Percentiles rank a stretch among this genome's conserved stretches.
Evolutionary conservation across 2,113 vertebrate genomes (phyloP).

Genomic region (Menidia beryllina): DNA sequence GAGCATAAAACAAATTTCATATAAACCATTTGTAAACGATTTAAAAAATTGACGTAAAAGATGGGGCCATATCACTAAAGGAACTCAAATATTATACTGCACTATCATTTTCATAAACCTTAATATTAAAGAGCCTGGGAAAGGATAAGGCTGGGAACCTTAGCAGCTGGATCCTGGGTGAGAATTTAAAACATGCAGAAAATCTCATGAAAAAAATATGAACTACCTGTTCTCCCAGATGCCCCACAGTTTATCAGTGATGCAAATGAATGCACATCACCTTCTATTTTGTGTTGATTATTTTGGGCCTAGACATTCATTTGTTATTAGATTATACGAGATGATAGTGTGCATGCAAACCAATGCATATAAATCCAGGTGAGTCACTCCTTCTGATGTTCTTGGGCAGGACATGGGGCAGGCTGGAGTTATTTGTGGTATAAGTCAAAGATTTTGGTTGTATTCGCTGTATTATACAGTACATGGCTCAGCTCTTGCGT

Average conservation of each 20-base stretch:
- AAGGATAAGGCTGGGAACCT: not conserved
- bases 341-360: conserved; percentile 54
- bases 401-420: conserved; percentile 14
- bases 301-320: conserved; percentile 39
- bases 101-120: not conserved
- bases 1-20: too few species aligned
- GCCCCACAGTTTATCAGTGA: conserved; percentile 52
- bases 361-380: conserved; percentile 40
- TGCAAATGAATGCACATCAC: conserved; percentile 56
- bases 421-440: not conserved
- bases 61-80: too few species aligned
- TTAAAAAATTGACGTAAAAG: too few species aligned
- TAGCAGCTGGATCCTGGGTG: conserved; percentile 48
- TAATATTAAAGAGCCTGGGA: not conserved
- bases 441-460: conserved; percentile 9
- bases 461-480: conserved; percentile 1
- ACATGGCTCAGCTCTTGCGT: not conserved
- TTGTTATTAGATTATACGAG: conserved; percentile 55
- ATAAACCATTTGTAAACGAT: too few species aligned
- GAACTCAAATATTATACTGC: not conserved
- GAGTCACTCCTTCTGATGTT: conserved; percentile 19
- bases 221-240: conserved; percentile 29
- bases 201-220: conserved; percentile 48
- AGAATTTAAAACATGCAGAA: conserved; percentile 19
- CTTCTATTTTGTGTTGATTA: conserved; percentile 42